A percentile compares a stretch with the other conserved stretches of the same genome.
These are phyloP conservation scores for Leucoptera coffeella DNA, from an alignment of 2,888 invertebrate genomes.

Conservation along the genomic window DNA sequence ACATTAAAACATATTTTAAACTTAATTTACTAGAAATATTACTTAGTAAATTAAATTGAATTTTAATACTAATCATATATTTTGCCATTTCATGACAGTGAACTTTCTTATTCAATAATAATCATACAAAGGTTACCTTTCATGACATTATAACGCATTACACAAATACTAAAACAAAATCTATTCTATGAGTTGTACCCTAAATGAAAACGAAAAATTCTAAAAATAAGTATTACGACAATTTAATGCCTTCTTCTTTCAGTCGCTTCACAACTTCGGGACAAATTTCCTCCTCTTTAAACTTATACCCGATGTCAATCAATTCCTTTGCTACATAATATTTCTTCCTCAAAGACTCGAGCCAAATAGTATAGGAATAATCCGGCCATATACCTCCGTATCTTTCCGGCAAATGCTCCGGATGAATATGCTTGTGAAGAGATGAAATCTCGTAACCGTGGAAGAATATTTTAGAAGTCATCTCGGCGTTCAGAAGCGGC, in stretches of 20 bases:
- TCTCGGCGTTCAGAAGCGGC: conserved; percentile 62
- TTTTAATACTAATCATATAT: too few relatives aligned
- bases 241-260: conserved; percentile 22
- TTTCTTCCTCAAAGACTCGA: conserved; percentile 55
- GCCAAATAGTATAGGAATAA: conserved; percentile 68
- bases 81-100: too few relatives aligned
- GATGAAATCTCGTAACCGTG: conserved; percentile 69
- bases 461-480: conserved; percentile 61
- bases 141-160: too few relatives aligned
- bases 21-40: too few relatives aligned
- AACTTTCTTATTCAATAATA: too few relatives aligned
- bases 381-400: conserved; percentile 68
- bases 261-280: conserved; percentile 25
- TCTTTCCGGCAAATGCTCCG: conserved; percentile 63
- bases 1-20: too few relatives aligned
- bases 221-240: conserved; percentile 12
- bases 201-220: background rate
- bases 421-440: conserved; percentile 66
- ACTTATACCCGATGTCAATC: conserved; percentile 56
- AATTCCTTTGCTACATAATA: conserved; percentile 57
- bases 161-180: too few relatives aligned
- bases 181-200: too few relatives aligned
- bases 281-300: conserved; percentile 32
- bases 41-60: too few relatives aligned
- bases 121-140: too few relatives aligned